Conservation (phyloP, 2,888 invertebrate species). For the Parapristionchus giblindavisi region DNA sequence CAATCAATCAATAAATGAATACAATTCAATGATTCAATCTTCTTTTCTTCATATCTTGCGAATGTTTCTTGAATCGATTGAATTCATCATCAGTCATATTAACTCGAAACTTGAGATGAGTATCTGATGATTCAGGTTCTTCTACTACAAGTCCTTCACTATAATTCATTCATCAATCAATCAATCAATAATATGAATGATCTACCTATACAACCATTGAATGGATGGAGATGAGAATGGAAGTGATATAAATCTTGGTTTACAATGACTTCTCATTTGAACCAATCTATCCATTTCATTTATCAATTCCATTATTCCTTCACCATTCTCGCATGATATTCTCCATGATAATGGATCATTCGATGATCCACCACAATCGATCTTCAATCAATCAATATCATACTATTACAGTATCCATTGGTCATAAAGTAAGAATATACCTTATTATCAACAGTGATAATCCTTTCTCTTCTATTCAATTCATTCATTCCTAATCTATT, state of each 20-base stretch:
- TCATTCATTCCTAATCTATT: slow-evolving; percentile 57
- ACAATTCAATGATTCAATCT: neutral
- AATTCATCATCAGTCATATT: slow-evolving; percentile 37
- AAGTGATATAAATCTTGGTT: slow-evolving; percentile 9
- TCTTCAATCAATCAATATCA: slow-evolving; percentile 28
- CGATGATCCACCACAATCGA: slow-evolving; percentile 45
- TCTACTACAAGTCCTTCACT: slow-evolving; percentile 55
- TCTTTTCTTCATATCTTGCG: neutral
- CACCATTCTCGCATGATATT: slow-evolving; percentile 62
- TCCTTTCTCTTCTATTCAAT: slow-evolving; percentile 48
- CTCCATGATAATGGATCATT: slow-evolving; percentile 34
- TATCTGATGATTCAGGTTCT: slow-evolving; percentile 51
- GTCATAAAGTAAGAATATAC: slow-evolving; percentile 33
- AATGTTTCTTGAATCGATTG: slow-evolving; percentile 11
- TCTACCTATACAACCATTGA: slow-evolving; percentile 58
- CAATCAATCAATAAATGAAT: neutral
- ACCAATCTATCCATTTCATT: slow-evolving; percentile 42
- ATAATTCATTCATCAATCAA: neutral
- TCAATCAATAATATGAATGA: neutral
- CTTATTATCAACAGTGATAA: slow-evolving; percentile 61
- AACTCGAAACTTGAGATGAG: slow-evolving; percentile 40
- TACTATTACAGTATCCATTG: neutral
- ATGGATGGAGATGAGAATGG: slow-evolving; percentile 51
- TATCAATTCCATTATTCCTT: slow-evolving; percentile 58
- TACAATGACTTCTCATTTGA: neutral